Base-by-base conservation (phyloP, 2,797 vertebrate genomes). In the Anguilla megastoma region DNA sequence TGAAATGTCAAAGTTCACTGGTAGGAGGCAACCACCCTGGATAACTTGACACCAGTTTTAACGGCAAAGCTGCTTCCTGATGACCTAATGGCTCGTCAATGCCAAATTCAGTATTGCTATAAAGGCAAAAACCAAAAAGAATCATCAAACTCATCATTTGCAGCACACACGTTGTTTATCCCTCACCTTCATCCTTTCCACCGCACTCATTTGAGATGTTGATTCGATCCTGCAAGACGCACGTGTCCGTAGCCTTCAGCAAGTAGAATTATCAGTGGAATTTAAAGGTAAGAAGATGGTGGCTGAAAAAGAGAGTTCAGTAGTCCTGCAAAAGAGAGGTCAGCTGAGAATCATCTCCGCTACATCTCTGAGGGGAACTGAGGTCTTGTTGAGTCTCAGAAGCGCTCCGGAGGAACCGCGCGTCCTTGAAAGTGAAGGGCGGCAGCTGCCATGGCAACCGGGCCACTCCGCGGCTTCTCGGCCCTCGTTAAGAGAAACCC, bases 381-480 rank as follows among this genome's bases (percentile, higher is more conserved):
- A 30, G 52, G 71, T 30, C 48, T 71, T 41, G 50, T 45, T 27
- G 41, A 58, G 86, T 54, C 27, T 54, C 85, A 74, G 69, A 76
- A 30, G 24, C 24, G 50, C 69, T 87, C 9, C 21, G 41, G 66
- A 66, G 24, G 66, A 48, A 58, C 71, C 33, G 54, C 24, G 85
- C 45, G 21, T 69, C 48, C 71, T 87, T 41, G 27, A 24, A 52
- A 52, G 41, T 50, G 85, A 71, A 60, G 76, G 79, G 86, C 27
- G 30, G 71, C 33, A 50, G 71, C 16, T 80, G 86, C 86, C 86
- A 87, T 87, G 71, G 86, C 74, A 80, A 87, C 86, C 60, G 86
- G 86, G 71, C 27, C 76, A 87, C 74, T 60, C 50, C 52, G 60
- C 71, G 16, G 69, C 54, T 52, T 16, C 63, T 9, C 14, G 69